phyloP scores from a whole-genome alignment of 1,140 invertebrate genomes.

The Cotesia chilonis region DNA sequence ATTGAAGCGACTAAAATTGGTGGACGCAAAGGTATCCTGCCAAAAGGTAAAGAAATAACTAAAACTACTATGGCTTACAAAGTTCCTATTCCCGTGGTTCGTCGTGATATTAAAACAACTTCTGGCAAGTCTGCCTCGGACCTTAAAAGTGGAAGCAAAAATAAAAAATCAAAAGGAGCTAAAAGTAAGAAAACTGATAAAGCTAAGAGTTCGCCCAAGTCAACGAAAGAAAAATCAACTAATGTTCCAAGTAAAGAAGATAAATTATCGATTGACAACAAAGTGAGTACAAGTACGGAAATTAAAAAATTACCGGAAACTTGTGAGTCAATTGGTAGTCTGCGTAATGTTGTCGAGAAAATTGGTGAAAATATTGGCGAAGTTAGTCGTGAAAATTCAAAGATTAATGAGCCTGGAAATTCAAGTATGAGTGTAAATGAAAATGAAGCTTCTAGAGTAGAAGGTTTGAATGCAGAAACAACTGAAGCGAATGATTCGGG shows the following conservation, averaged over 20 bases:
- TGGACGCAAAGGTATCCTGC: conserved; percentile 59
- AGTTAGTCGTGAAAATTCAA: conserved; percentile 30
- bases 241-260: conserved; percentile 28
- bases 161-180: conserved; percentile 26
- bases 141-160: conserved; percentile 34
- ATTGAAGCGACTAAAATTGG: conserved; percentile 61
- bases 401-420: conserved; percentile 1
- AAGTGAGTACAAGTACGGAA: conserved; percentile 19
- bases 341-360: conserved; percentile 55
- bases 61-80: conserved; percentile 76
- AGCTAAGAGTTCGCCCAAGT: conserved; percentile 31
- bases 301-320: conserved; percentile 46
- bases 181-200: conserved; percentile 44
- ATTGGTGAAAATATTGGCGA: conserved; percentile 50
- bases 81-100: conserved; percentile 75
- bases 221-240: conserved; percentile 37
- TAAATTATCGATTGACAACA: conserved; percentile 17
- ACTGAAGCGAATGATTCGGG: no score
- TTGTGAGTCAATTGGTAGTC: conserved; percentile 57
- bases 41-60: conserved; percentile 64
- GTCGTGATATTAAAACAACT: conserved; percentile 55
- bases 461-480: background rate
- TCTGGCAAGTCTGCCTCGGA: conserved; percentile 53
- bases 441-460: background rate
- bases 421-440: background rate